Percentiles rank a stretch among this genome's conserved stretches.
These are phyloP conservation scores for Ophion slaviceki DNA, from an alignment of 2,888 invertebrate species.

Conservation along the genomic window DNA sequence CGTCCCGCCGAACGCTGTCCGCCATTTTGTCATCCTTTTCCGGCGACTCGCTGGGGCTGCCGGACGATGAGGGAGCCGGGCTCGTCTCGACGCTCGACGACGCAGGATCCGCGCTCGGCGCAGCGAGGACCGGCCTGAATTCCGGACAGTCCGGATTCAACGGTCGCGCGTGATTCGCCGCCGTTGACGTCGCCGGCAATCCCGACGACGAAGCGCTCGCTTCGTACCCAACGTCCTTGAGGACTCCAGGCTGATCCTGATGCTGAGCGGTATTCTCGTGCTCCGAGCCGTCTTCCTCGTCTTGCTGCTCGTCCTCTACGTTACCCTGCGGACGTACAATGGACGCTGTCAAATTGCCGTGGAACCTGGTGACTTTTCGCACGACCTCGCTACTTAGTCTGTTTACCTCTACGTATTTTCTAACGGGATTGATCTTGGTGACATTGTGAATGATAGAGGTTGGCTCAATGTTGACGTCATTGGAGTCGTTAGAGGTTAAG, in stretches of 20 bases:
- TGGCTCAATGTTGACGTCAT: too few relatives aligned
- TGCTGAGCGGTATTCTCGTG: conserved; percentile 72
- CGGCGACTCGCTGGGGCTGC: too few relatives aligned
- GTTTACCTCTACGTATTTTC: too few relatives aligned
- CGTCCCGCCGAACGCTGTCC: neutral
- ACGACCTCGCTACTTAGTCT: too few relatives aligned
- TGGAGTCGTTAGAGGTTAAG: too few relatives aligned
- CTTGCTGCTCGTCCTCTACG: conserved; percentile 73
- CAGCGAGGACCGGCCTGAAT: conserved; percentile 72
- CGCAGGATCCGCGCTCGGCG: conserved; percentile 40
- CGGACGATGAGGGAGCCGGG: too few relatives aligned
- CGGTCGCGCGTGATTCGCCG: conserved; percentile 71
- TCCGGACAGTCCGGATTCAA: conserved; percentile 82
- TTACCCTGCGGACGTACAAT: conserved; percentile 70
- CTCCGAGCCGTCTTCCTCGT: conserved; percentile 80
- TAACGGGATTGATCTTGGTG: too few relatives aligned
- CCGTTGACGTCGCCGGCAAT: conserved; percentile 47
- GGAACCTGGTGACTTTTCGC: too few relatives aligned
- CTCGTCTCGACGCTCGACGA: conserved; percentile 36
- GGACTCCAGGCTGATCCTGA: conserved; percentile 30
- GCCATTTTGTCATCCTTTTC: neutral
- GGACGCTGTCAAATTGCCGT: neutral
- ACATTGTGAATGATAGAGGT: too few relatives aligned
- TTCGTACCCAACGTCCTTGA: conserved; percentile 16
- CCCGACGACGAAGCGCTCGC: neutral